phyloP scores from a whole-genome alignment of 1,140 invertebrate genomes.

The Battus philenor region DNA sequence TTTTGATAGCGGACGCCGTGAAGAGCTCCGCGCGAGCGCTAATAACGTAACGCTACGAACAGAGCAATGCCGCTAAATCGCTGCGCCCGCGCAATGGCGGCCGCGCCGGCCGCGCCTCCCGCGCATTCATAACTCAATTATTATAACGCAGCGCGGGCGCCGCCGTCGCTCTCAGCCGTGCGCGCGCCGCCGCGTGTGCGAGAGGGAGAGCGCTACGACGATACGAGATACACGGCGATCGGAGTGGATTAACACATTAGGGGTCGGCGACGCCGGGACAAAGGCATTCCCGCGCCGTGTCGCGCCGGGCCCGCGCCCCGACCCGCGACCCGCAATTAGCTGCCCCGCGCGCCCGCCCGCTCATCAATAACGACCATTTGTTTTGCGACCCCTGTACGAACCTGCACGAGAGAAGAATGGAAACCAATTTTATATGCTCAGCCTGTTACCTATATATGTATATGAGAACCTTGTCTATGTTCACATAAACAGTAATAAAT shows the following conservation, averaged over 20 bases:
- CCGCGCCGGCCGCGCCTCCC: slow-evolving; percentile 17
- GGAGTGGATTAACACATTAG: slow-evolving; percentile 71
- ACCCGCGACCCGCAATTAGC: not conserved
- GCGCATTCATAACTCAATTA: slow-evolving; percentile 34
- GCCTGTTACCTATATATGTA: too few relatives aligned
- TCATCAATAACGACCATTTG: too few relatives aligned
- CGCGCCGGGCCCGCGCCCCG: slow-evolving; percentile 18
- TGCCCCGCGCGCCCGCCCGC: too few relatives aligned
- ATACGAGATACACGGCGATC: slow-evolving; percentile 59
- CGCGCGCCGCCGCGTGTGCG: slow-evolving; percentile 18
- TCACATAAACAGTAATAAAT: too few relatives aligned
- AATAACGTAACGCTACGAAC: not conserved
- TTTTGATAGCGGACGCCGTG: too few relatives aligned
- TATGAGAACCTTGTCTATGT: too few relatives aligned
- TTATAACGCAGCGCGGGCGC: slow-evolving; percentile 18
- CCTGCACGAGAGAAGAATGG: too few relatives aligned
- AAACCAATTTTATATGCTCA: too few relatives aligned
- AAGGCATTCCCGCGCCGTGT: slow-evolving; percentile 63
- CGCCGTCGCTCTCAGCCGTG: slow-evolving; percentile 16
- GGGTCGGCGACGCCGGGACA: slow-evolving; percentile 53
- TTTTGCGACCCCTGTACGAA: too few relatives aligned
- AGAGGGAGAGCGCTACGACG: slow-evolving; percentile 38
- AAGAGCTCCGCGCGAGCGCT: too few relatives aligned
- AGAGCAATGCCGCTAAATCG: not conserved
- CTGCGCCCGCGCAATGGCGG: not conserved